phyloP scores from a whole-genome alignment of 2,797 vertebrate genomes.

The Nannoperca obscura region DNA sequence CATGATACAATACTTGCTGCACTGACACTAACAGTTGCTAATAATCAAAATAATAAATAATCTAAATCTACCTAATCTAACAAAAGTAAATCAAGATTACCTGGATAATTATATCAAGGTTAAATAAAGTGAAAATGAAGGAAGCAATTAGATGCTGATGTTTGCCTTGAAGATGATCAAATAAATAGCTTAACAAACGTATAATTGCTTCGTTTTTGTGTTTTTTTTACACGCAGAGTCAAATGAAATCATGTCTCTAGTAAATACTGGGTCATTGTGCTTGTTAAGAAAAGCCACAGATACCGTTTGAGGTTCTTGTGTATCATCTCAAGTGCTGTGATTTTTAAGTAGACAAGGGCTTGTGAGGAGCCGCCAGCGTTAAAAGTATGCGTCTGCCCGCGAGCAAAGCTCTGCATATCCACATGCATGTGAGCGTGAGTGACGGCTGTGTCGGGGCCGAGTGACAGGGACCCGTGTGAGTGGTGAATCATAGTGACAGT shows the following conservation, averaged over 20 bases:
- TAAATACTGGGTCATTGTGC: constrained; percentile 1
- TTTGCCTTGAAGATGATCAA: neutral
- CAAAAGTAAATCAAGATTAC: neutral
- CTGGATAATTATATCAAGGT: neutral
- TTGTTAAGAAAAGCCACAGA: constrained; percentile 19
- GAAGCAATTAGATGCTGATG: neutral
- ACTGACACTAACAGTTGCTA: too few species aligned
- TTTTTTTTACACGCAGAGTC: neutral
- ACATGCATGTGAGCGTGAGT: constrained; percentile 63
- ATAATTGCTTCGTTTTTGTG: too few species aligned
- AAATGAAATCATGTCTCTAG: neutral
- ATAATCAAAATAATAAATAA: neutral
- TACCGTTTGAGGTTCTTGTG: constrained; percentile 16
- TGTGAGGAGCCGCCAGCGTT: constrained; percentile 34
- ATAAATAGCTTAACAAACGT: neutral
- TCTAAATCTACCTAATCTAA: neutral
- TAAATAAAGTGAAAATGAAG: neutral
- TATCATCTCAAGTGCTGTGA: constrained; percentile 32
- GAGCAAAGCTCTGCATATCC: constrained; percentile 50
- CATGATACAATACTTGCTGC: too few species aligned
- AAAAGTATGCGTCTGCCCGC: constrained; percentile 49
- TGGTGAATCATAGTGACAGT: constrained; percentile 80
- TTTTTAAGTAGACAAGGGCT: constrained; percentile 36
- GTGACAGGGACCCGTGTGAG: constrained; percentile 74
- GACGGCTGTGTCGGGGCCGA: constrained; percentile 75